Evolutionary conservation across 2,797 vertebrate genomes (phyloP).

Genomic region (Argya squamiceps): DNA sequence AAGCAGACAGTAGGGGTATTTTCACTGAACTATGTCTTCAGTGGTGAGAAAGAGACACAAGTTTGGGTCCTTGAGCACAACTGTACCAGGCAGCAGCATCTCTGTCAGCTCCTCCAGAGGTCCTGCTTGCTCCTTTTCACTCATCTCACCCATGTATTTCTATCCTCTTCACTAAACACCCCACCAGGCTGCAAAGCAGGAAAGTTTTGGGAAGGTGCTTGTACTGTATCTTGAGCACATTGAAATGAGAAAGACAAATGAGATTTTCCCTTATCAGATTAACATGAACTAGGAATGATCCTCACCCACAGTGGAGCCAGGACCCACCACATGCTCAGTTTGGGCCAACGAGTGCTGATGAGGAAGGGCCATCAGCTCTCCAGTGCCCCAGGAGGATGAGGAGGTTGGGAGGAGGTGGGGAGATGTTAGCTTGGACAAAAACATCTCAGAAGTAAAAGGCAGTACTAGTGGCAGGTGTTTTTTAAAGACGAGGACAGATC

Average conservation of each 20-base stretch:
- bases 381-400: background rate
- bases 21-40: background rate
- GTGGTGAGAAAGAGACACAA: background rate
- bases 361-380: background rate
- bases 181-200: background rate
- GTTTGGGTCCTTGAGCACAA: background rate
- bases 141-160: background rate
- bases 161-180: background rate
- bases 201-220: background rate
- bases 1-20: background rate
- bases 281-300: background rate
- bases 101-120: background rate
- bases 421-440: background rate
- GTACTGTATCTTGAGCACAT: accelerated
- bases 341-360: background rate
- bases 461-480: background rate
- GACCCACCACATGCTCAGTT: background rate
- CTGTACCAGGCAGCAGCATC: background rate
- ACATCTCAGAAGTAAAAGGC: background rate
- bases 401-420: background rate
- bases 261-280: background rate
- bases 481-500: background rate
- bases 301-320: background rate
- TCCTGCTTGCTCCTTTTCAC: background rate
- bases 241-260: background rate